A percentile compares a stretch with the other conserved stretches of the same genome.
Conservation (phyloP, 1,140 invertebrate genomes). For the Phthorimaea operculella region DNA sequence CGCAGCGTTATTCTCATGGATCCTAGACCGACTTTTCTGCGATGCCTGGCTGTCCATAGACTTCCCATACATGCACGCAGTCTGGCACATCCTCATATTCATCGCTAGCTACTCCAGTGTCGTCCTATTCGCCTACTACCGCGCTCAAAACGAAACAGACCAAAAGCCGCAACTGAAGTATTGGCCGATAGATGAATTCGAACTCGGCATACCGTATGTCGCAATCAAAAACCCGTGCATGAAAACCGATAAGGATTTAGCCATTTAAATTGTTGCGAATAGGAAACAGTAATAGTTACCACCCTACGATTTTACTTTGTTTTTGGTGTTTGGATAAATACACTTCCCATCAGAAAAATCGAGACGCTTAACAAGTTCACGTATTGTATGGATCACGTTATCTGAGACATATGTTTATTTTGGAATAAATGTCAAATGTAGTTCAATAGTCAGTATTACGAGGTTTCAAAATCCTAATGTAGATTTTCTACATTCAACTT, state of each 20-base stretch:
- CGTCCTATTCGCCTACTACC: conserved; percentile 83
- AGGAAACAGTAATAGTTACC: no score
- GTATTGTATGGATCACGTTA: no score
- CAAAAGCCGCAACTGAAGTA: conserved; percentile 76
- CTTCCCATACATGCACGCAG: conserved; percentile 82
- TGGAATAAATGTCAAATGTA: no score
- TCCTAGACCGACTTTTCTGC: conserved; percentile 82
- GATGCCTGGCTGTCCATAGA: conserved; percentile 79
- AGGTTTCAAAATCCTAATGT: no score
- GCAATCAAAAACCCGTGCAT: conserved; percentile 71
- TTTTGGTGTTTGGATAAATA: no score
- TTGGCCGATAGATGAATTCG: conserved; percentile 80
- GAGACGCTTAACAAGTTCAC: no score
- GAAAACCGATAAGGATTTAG: conserved; percentile 53
- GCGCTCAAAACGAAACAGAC: conserved; percentile 78
- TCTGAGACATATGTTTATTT: no score
- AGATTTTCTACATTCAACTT: no score
- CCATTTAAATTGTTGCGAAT: conserved; percentile 48
- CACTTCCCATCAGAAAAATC: no score
- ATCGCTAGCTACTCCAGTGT: conserved; percentile 79
- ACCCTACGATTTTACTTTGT: no score
- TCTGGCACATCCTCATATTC: conserved; percentile 86
- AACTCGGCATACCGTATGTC: conserved; percentile 80
- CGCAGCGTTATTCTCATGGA: conserved; percentile 79
- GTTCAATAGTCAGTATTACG: no score